Evolutionary conservation across 2,888 invertebrate species (phyloP).

Genomic region (Sturmia bella): DNA sequence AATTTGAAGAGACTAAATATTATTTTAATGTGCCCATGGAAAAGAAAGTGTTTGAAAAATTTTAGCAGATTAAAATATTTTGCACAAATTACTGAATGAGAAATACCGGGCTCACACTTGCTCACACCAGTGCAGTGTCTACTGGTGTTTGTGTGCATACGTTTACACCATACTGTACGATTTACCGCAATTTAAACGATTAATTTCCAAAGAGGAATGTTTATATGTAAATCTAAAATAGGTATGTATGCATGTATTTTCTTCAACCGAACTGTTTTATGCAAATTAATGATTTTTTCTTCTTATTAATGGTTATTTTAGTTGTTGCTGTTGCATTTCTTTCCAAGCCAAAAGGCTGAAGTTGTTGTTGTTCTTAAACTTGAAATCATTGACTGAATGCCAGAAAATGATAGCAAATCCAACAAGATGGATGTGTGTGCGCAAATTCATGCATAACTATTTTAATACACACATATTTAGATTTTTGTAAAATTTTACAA

Average conservation of each 20-base stretch:
- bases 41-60: conserved; percentile 51
- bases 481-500: conserved; percentile 1
- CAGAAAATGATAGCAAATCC: conserved; percentile 51
- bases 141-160: not conserved
- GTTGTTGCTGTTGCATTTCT: conserved; percentile 4
- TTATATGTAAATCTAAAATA: not conserved
- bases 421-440: not conserved
- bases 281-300: conserved; percentile 36
- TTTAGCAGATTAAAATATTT: not conserved
- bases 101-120: conserved; percentile 7
- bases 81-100: not conserved
- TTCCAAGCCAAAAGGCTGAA: not conserved
- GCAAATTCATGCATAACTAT: not conserved
- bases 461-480: not conserved
- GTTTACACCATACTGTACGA: conserved; percentile 26
- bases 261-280: conserved; percentile 24
- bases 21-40: conserved; percentile 19
- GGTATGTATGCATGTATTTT: no score
- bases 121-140: not conserved
- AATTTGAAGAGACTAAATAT: not conserved
- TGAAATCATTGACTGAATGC: conserved; percentile 58
- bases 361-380: conserved; percentile 38
- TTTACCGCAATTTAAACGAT: not conserved
- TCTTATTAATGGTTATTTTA: conserved; percentile 5
- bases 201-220: not conserved